Evolutionary conservation across 2,888 invertebrate genomes (phyloP).

Genomic region (Drosophila mimica): DNA sequence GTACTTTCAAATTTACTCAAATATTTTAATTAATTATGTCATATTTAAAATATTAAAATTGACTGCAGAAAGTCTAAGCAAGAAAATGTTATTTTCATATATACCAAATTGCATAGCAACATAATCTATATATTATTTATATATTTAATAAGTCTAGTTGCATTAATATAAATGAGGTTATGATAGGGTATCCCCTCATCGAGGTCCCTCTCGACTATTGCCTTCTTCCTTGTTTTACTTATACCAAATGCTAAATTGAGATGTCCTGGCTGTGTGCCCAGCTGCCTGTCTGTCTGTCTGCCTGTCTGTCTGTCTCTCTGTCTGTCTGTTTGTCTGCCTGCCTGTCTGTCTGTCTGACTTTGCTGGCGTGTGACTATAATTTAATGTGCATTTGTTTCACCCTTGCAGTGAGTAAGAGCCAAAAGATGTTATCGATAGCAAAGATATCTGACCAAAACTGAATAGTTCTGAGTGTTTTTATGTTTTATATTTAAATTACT

Average conservation of each 20-base stretch:
- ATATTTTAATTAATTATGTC: background rate
- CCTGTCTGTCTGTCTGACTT: background rate
- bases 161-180: too few species aligned
- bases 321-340: background rate
- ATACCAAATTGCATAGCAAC: too few species aligned
- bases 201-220: background rate
- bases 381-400: background rate
- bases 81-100: background rate
- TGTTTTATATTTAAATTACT: background rate
- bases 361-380: background rate
- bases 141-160: too few species aligned
- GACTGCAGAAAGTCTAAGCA: background rate
- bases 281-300: background rate
- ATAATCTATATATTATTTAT: too few species aligned
- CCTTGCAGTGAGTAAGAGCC: background rate
- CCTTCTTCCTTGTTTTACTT: background rate
- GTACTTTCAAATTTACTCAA: background rate
- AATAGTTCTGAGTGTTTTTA: background rate
- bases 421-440: background rate
- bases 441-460: background rate
- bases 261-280: slow-evolving; percentile 57
- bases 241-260: slow-evolving; percentile 51
- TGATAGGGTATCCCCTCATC: background rate
- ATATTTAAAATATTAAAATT: background rate
- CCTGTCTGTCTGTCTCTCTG: background rate